Conservation (phyloP, 2,113 vertebrate species). For the Pholis gunnellus region DNA sequence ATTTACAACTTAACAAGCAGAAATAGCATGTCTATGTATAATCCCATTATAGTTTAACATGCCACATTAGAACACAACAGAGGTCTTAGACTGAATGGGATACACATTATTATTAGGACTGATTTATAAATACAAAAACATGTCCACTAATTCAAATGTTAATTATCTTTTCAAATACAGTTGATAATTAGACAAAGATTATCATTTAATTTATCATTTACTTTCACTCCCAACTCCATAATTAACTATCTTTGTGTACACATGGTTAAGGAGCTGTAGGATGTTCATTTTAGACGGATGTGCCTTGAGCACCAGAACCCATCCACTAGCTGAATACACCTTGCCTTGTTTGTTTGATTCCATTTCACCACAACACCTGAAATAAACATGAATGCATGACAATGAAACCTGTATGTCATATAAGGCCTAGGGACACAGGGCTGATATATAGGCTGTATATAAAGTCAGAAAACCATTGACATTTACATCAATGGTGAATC, state of each 20-base stretch:
- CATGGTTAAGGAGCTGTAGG: background rate
- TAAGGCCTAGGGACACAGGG: too few relatives aligned
- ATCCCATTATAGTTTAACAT: slow-evolving; percentile 16
- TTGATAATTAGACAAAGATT: slow-evolving; percentile 15
- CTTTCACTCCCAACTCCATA: slow-evolving; percentile 20
- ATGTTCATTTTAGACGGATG: background rate
- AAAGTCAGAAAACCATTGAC: too few relatives aligned
- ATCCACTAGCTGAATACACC: background rate
- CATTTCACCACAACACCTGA: too few relatives aligned
- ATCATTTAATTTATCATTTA: background rate
- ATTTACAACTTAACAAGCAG: background rate
- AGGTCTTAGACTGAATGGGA: background rate
- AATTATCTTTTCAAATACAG: slow-evolving; percentile 17
- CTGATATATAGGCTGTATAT: too few relatives aligned
- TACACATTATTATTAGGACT: slow-evolving; percentile 14
- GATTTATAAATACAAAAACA: slow-evolving; percentile 15
- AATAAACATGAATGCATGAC: too few relatives aligned
- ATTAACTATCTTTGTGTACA: slow-evolving; percentile 18
- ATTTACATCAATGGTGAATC: too few relatives aligned
- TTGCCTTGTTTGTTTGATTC: too few relatives aligned
- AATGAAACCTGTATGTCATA: too few relatives aligned
- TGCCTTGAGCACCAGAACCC: background rate
- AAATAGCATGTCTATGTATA: background rate
- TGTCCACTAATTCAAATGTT: slow-evolving; percentile 12
- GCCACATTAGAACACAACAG: background rate